A percentile compares a stretch with the other conserved stretches of the same genome.
Conservation (phyloP, 2,888 invertebrate species). For the Xanthorhoe spadicearia region DNA sequence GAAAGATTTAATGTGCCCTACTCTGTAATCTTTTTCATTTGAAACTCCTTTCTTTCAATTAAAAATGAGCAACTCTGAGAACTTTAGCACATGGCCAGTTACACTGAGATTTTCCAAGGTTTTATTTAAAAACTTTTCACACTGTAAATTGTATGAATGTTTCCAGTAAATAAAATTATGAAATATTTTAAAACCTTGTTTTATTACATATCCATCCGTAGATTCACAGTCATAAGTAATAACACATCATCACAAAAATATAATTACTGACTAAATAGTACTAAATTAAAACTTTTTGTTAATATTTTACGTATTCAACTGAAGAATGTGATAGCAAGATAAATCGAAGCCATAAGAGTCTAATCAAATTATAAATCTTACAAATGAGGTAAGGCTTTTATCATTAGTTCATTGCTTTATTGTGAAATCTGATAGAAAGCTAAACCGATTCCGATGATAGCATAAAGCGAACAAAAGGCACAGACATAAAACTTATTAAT, state of each 20-base stretch:
- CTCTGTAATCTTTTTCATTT: constrained; percentile 34
- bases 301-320: neutral
- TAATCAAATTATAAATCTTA: neutral
- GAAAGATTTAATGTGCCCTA: constrained; percentile 28
- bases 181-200: no score
- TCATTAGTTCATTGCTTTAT: neutral
- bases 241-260: no score
- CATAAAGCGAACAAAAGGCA: constrained; percentile 12
- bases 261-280: no score
- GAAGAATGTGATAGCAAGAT: neutral
- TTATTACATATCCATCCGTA: no score
- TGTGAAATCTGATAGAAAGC: neutral
- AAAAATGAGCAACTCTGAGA: constrained; percentile 36
- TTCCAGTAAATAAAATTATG: neutral
- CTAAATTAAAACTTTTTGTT: no score
- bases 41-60: constrained; percentile 28
- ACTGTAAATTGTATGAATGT: constrained; percentile 4
- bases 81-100: constrained; percentile 35
- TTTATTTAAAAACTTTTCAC: constrained; percentile 20
- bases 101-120: constrained; percentile 27
- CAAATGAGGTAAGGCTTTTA: neutral
- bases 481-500: constrained; percentile 31
- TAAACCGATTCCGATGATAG: constrained; percentile 5
- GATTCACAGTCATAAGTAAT: no score
- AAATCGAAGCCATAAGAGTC: neutral